phyloP scores from a whole-genome alignment of 1,140 invertebrate species.

The Pectinophora gossypiella region DNA sequence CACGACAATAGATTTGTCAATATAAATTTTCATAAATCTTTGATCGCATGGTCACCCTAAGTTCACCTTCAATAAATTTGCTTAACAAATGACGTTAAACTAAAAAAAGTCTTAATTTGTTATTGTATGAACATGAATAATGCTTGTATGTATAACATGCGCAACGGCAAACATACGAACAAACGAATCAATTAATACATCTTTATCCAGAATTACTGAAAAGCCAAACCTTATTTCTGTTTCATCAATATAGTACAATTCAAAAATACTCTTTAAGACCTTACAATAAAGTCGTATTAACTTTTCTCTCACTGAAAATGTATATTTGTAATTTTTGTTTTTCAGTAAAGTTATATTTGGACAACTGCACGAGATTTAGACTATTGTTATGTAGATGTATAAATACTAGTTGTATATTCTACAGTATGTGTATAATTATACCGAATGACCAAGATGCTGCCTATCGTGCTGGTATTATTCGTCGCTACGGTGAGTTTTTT shows the following conservation, averaged over 20 bases:
- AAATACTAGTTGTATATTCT: conserved; percentile 22
- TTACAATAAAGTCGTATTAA: no score
- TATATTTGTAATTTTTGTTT: not conserved
- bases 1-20: no score
- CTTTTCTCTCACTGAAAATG: no score
- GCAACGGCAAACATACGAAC: conserved; percentile 17
- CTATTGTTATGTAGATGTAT: conserved; percentile 27
- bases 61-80: no score
- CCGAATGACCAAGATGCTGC: conserved; percentile 39
- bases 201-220: conserved; percentile 28
- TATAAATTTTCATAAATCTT: no score
- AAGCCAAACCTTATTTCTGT: no score
- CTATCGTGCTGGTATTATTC: conserved; percentile 33
- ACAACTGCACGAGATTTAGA: conserved; percentile 22
- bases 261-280: no score
- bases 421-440: conserved; percentile 38
- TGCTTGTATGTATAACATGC: conserved; percentile 18
- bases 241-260: no score
- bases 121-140: conserved; percentile 28
- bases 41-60: no score
- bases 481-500: conserved; percentile 29
- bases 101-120: conserved; percentile 29
- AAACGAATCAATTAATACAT: conserved; percentile 29
- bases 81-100: conserved; percentile 25
- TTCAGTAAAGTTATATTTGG: conserved; percentile 15